Evolutionary conservation across 2,797 vertebrate species (phyloP), one percentile per base, ranked within the genome.

Genomic region (Cuculus canorus): DNA sequence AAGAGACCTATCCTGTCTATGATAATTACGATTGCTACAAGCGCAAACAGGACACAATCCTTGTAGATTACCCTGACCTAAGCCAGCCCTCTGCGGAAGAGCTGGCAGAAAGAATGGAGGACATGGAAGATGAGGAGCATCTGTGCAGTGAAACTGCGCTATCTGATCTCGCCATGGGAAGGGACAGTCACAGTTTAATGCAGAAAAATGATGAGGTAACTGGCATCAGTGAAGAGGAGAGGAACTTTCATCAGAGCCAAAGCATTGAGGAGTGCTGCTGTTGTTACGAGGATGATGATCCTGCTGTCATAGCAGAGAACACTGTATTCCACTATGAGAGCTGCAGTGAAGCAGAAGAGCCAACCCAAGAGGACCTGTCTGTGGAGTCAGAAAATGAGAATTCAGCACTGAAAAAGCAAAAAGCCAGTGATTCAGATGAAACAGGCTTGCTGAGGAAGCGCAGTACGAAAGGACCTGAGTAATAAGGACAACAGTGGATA

Each of bases 1-100:
- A 99, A 96, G 99, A 99, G 97, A 99, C 99, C 41, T 99, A 98
- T 82, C 99, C 99, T 66, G 80, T 97, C 86, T 98, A 98, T 25
- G 98, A 98, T 45, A 95, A 97, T 79, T 97, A 98, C 2, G 86
- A 93, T 35, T 83, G 95, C 83, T 86, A 95, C 91, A 97, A 91
- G 54, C 93, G 7, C 80, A 97, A 95, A 39, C 97, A 85, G 73
- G 95, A 98, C 95, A 98, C 97, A 7, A 96, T 98, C 90, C 93
- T 98, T 17, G 96, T 98, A 43, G 98, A 98, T 82, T 98, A 97
- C 54, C 97, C 97, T 5, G 92, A 97, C 84, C 83, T 84, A 16
- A 86, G 64, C 52, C 98, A 98, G 86, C 98, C 97, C 64, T 99
- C 99, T 52, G 98, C 99, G 95, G 97, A 94, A 85, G 97, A 98